Percentiles rank a stretch among this genome's conserved stretches.
These are phyloP conservation scores for Caerostris darwini DNA, from an alignment of 1,140 invertebrate species.

Conservation along the genomic window DNA sequence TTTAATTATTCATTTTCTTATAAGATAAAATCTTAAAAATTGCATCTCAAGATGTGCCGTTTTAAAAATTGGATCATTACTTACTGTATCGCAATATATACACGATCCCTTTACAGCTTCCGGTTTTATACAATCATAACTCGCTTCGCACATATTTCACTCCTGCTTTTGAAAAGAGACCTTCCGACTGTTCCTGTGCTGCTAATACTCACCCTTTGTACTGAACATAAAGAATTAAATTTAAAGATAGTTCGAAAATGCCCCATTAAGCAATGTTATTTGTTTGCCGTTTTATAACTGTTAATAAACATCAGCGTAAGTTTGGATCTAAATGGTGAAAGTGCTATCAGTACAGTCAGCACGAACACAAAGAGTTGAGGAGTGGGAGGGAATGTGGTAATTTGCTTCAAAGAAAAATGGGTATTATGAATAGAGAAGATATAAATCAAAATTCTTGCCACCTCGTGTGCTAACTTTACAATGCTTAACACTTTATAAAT, in stretches of 20 bases:
- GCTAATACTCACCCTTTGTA: conserved; percentile 5
- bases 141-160: conserved; percentile 26
- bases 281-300: conserved; percentile 34
- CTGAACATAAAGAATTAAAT: conserved; percentile 45
- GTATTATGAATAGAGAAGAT: background rate
- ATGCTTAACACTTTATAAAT: background rate
- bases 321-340: conserved; percentile 18
- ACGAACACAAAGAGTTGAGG: background rate
- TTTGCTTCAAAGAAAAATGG: conserved; percentile 1
- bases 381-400: background rate
- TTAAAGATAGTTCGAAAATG: conserved; percentile 53
- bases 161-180: conserved; percentile 23
- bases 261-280: conserved; percentile 22
- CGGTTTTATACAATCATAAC: conserved; percentile 42
- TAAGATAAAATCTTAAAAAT: too few species aligned
- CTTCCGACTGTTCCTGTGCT: background rate
- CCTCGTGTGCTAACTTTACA: background rate
- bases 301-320: conserved; percentile 1
- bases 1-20: too few species aligned
- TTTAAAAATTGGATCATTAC: background rate
- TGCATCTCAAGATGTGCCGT: too few species aligned
- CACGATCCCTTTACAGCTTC: conserved; percentile 11
- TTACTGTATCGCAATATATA: background rate
- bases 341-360: background rate
- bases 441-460: background rate